phyloP scores from a whole-genome alignment of 2,888 invertebrate genomes.

The Pterobdella sp. region DNA sequence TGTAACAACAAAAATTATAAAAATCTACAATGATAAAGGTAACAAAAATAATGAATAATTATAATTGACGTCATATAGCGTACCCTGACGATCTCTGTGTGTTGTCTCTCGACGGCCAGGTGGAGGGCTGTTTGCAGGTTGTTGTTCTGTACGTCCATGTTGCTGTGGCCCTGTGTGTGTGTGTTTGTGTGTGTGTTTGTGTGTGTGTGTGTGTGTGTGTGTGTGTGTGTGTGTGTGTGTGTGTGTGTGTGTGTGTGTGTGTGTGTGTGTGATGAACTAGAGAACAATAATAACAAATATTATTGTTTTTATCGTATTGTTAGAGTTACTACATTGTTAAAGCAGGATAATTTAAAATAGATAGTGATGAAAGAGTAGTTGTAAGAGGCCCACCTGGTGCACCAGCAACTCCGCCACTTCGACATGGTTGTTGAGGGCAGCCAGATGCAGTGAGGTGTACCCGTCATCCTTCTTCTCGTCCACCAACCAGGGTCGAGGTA shows the following conservation, averaged over 20 bases:
- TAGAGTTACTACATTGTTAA: too few species aligned
- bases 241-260: background rate
- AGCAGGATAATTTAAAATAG: too few species aligned
- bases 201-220: conserved; percentile 40
- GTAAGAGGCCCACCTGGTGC: conserved; percentile 54
- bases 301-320: too few species aligned
- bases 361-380: too few species aligned
- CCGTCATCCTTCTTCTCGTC: conserved; percentile 98
- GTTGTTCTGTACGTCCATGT: conserved; percentile 89
- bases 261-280: too few species aligned
- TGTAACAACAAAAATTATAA: background rate
- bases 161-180: conserved; percentile 66
- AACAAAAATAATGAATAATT: background rate
- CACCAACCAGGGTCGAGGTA: conserved; percentile 90
- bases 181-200: background rate
- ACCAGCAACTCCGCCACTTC: conserved; percentile 78
- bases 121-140: conserved; percentile 68
- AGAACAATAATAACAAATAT: too few species aligned
- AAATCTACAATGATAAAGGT: background rate
- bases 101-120: conserved; percentile 89
- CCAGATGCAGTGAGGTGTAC: conserved; percentile 79
- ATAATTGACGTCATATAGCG: conserved; percentile 41
- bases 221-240: background rate
- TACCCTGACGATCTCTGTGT: conserved; percentile 90
- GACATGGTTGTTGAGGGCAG: conserved; percentile 90